Evolutionary conservation across 2,797 vertebrate genomes (phyloP), one percentile per base, ranked within the genome.

Genomic region (Arctocebus calabarensis): DNA sequence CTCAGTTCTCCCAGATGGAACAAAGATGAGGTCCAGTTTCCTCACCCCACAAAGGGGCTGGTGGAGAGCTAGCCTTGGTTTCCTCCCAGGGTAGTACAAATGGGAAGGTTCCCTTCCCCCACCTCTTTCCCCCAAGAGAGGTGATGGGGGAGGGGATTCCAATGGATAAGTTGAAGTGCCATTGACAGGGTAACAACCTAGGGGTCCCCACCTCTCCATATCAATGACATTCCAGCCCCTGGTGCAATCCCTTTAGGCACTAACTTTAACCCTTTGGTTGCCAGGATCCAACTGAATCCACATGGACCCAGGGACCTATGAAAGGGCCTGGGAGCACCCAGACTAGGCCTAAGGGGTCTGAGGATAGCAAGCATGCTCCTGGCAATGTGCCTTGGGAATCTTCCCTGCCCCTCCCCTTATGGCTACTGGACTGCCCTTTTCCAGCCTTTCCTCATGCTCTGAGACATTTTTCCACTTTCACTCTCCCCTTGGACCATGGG

Each of bases 241-340:
- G 61, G 19, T 29, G 16, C 59, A 2, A 22, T 66, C 29, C 64
- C 0, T 3, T 12, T 23, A 75, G 66, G 45, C 29, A 79, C 62
- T 71, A 25, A 16, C 59, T 68, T 95, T 97, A 96, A 96, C 97
- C 84, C 97, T 86, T 96, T 3, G 0, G 34, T 83, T 81, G 40
- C 81, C 94, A 74, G 70, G 32, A 52, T 93, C 22, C 37, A 20
- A 1, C n/a, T 66, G 59, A 71, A 52, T 27, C 48, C 61, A 37
- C 37, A 25, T 34, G 55, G 59, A 32, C 17, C 3, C 0, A 40
- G 13, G 45, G 9, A 48, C 45, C 57, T 29, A 32, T 43, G 16
- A 84, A 40, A 48, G 22, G 7, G 16, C 12, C 57, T 43, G 5
- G 90, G 40, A 1, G 34, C 25, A 78, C 81, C 81, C 10, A 32